Evolutionary conservation across 37 sponge, comb jelly and placozoan genomes (phyloP).

Genomic region (Spongilla lacustris): DNA sequence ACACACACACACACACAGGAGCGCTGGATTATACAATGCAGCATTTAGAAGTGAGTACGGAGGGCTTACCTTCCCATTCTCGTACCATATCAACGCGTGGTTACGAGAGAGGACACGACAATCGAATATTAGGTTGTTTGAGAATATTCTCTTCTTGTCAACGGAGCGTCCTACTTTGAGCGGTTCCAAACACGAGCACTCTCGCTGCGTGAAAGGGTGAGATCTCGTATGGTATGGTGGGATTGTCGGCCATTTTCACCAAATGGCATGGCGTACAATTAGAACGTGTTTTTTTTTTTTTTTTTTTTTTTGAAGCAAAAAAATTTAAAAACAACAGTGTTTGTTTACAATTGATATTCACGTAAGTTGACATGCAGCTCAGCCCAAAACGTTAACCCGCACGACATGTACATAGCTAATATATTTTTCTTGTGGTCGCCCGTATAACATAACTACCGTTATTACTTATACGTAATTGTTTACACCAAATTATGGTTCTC

Average conservation of each 20-base stretch:
- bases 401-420: too few species aligned
- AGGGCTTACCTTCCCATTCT: conserved; percentile 83
- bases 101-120: conserved; percentile 98
- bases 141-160: conserved; percentile 73
- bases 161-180: conserved; percentile 91
- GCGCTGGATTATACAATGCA: neutral
- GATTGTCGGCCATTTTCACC: conserved; percentile 24
- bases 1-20: too few species aligned
- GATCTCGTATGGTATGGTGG: conserved; percentile 69
- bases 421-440: too few species aligned
- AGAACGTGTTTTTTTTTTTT: neutral
- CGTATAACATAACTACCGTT: too few species aligned
- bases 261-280: neutral
- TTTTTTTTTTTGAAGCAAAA: too few species aligned
- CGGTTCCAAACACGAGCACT: conserved; percentile 60
- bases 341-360: too few species aligned
- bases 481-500: too few species aligned
- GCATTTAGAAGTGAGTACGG: neutral
- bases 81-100: conserved; percentile 92
- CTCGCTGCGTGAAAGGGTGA: conserved; percentile 74
- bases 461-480: too few species aligned
- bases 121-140: conserved; percentile 93
- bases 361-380: too few species aligned
- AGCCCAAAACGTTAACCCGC: too few species aligned
- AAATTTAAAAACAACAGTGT: too few species aligned